Percentiles rank a stretch among this genome's conserved stretches.
Conservation (phyloP, 1,140 invertebrate genomes). For the Cherax quadricarinatus region DNA sequence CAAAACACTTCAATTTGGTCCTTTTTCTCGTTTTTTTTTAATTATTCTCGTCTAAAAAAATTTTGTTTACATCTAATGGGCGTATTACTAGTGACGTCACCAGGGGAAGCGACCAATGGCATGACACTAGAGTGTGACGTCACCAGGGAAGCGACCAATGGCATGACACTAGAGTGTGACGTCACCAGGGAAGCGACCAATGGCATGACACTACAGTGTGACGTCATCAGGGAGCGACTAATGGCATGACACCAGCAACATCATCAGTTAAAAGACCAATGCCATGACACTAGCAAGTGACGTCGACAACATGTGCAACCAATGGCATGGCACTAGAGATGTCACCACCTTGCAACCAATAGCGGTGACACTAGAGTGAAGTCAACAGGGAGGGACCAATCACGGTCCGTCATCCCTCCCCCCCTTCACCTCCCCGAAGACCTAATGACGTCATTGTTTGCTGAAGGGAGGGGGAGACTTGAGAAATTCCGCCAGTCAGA, state of each 20-base stretch:
- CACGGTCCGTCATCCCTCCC: neutral
- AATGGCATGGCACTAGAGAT: neutral
- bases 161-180: slow-evolving; percentile 9
- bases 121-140: neutral
- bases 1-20: slow-evolving; percentile 70
- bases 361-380: slow-evolving; percentile 9
- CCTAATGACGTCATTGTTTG: slow-evolving; percentile 16
- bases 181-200: neutral
- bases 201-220: too few relatives aligned
- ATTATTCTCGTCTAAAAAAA: slow-evolving; percentile 22
- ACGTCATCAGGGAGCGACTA: too few relatives aligned
- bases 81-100: slow-evolving; percentile 47
- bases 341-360: slow-evolving; percentile 19
- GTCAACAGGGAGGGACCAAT: slow-evolving; percentile 19
- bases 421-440: too few relatives aligned
- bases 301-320: too few relatives aligned
- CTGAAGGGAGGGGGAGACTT: neutral
- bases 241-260: neutral
- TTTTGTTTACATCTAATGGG: slow-evolving; percentile 56
- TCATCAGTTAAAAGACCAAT: slow-evolving; percentile 16
- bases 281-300: too few relatives aligned
- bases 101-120: slow-evolving; percentile 21
- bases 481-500: slow-evolving; percentile 13
- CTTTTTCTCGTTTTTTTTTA: slow-evolving; percentile 44
- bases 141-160: neutral